A percentile compares a stretch with the other conserved stretches of the same genome.
These are phyloP conservation scores for Halcyon leucocephala DNA, from an alignment of 2,797 vertebrate genomes.

Conservation along the genomic window DNA sequence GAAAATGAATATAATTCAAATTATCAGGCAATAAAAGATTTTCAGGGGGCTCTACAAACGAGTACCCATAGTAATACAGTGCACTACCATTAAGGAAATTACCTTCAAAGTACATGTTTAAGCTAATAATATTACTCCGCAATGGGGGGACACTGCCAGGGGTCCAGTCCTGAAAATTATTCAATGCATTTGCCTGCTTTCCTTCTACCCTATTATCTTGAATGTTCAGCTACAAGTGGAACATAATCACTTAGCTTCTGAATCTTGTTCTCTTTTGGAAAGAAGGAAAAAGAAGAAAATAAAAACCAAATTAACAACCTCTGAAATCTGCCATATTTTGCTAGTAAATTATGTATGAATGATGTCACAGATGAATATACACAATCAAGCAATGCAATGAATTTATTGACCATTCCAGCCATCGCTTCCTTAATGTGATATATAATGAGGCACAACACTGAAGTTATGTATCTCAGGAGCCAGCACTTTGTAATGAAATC, in stretches of 20 bases:
- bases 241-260: not conserved
- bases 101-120: not conserved
- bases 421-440: slow-evolving; percentile 52
- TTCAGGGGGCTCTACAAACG: not conserved
- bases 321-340: not conserved
- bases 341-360: not conserved
- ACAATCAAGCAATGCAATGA: slow-evolving; percentile 5
- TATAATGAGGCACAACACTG: slow-evolving; percentile 49
- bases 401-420: slow-evolving; percentile 38
- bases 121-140: not conserved
- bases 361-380: not conserved
- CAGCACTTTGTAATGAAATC: slow-evolving; percentile 2
- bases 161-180: not conserved
- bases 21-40: not conserved
- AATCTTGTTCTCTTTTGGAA: not conserved
- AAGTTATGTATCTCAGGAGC: not conserved
- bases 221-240: not conserved
- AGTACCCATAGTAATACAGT: not conserved
- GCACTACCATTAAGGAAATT: not conserved
- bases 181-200: not conserved
- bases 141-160: not conserved
- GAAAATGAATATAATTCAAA: not conserved
- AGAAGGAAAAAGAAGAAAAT: not conserved
- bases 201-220: not conserved
- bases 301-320: not conserved